Percentiles rank a stretch among this genome's conserved stretches.
Evolutionary conservation across 2,797 vertebrate species (phyloP).

Genomic region (Smutsia temminckii): DNA sequence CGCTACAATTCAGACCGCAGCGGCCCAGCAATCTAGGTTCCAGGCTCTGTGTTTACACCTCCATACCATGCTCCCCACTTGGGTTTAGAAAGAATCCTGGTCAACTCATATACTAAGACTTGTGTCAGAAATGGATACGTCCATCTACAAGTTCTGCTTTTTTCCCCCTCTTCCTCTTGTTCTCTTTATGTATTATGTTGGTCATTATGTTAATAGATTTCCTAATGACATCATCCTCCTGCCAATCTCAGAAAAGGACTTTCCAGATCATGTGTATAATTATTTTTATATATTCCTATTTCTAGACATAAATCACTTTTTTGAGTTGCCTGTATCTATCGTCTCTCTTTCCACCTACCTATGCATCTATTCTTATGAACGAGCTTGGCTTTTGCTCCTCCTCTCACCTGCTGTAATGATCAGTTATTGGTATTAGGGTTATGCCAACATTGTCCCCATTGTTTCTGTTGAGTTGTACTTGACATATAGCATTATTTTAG

Average conservation of each 20-base stretch:
- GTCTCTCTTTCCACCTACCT: too few species aligned
- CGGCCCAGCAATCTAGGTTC: too few species aligned
- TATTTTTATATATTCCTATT: neutral
- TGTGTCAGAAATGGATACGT: neutral
- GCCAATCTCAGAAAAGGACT: neutral
- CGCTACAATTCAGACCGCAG: rapidly evolving
- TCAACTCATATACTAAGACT: rapidly evolving
- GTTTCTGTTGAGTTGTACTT: neutral
- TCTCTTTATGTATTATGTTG: neutral
- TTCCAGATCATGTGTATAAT: neutral
- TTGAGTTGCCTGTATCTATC: neutral
- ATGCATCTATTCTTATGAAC: too few species aligned
- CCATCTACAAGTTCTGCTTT: neutral
- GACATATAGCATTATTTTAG: neutral
- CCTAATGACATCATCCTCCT: neutral
- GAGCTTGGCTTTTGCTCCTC: neutral
- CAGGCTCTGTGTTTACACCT: neutral
- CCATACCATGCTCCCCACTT: rapidly evolving
- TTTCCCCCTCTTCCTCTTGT: neutral
- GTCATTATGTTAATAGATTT: neutral
- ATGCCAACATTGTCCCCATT: neutral
- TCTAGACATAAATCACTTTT: neutral
- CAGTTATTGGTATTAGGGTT: neutral
- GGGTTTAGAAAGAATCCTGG: neutral
- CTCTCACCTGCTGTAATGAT: neutral